Evolutionary conservation across 2,797 vertebrate species (phyloP).

Genomic region (Rallus crepitans): DNA sequence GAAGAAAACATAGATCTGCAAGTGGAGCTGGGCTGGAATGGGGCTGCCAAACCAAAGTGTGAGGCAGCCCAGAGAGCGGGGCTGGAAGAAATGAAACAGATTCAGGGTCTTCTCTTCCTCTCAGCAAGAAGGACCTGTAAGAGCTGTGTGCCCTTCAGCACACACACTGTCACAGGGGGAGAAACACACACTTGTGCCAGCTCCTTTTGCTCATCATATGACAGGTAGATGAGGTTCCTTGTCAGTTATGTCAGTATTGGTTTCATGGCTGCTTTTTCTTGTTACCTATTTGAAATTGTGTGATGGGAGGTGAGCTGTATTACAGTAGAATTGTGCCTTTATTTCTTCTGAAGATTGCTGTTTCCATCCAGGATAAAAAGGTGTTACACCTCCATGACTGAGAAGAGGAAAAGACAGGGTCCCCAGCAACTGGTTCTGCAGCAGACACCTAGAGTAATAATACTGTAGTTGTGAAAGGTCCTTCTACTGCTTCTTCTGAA

Average conservation of each 20-base stretch:
- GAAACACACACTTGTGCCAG: not conserved
- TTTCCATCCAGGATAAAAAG: not conserved
- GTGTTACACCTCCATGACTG: not conserved
- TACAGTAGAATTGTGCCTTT: not conserved
- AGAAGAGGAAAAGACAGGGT: not conserved
- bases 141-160: not conserved
- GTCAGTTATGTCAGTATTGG: not conserved
- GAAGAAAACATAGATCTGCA: not conserved
- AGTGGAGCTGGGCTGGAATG: not conserved
- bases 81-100: not conserved
- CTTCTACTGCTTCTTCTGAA: not conserved
- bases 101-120: not conserved
- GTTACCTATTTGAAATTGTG: not conserved
- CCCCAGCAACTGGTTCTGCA: not conserved
- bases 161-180: not conserved
- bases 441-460: not conserved
- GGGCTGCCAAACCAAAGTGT: not conserved
- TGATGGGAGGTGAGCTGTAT: not conserved
- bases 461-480: not conserved
- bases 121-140: not conserved
- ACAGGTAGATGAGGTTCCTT: not conserved
- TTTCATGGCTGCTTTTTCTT: not conserved
- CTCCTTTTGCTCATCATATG: not conserved
- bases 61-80: not conserved
- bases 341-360: not conserved